phyloP scores from a whole-genome alignment of 2,113 vertebrate species.

The Epinephelus moara region DNA sequence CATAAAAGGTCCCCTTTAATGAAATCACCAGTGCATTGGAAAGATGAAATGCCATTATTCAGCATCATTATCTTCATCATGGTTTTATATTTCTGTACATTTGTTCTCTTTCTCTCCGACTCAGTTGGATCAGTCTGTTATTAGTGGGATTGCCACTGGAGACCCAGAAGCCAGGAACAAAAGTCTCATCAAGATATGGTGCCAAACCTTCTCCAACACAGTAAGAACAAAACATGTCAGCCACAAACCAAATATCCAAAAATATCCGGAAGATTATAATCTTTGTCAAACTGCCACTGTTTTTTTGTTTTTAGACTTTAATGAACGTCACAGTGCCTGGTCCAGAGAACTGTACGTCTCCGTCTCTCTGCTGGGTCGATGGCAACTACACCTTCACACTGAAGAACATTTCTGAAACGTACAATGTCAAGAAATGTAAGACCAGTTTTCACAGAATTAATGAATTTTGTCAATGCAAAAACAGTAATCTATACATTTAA shows the following conservation, averaged over 20 bases:
- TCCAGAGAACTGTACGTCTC: constrained; percentile 88
- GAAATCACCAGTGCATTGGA: constrained; percentile 5
- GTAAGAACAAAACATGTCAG: constrained; percentile 78
- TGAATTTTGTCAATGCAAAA: too few relatives aligned
- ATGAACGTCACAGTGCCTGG: constrained; percentile 88
- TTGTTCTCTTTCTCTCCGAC: constrained; percentile 5
- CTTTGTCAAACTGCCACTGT: constrained; percentile 10
- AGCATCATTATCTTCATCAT: constrained; percentile 4
- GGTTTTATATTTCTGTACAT: background rate
- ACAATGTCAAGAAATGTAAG: constrained; percentile 89
- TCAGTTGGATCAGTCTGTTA: constrained; percentile 91
- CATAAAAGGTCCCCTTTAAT: background rate
- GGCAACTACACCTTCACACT: constrained; percentile 82
- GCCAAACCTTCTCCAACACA: constrained; percentile 84
- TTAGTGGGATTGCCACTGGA: constrained; percentile 89
- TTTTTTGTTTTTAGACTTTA: constrained; percentile 83
- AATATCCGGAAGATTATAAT: background rate
- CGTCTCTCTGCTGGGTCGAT: constrained; percentile 85
- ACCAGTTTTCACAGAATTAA: background rate
- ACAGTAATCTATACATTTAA: too few relatives aligned
- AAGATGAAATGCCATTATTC: constrained; percentile 10
- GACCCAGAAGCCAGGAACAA: constrained; percentile 86
- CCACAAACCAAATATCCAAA: background rate
- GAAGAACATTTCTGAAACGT: constrained; percentile 84
- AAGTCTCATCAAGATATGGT: constrained; percentile 92